These are phyloP conservation scores for Lutraria rhynchaena DNA, from an alignment of 1,140 invertebrate genomes.

Conservation along the genomic window DNA sequence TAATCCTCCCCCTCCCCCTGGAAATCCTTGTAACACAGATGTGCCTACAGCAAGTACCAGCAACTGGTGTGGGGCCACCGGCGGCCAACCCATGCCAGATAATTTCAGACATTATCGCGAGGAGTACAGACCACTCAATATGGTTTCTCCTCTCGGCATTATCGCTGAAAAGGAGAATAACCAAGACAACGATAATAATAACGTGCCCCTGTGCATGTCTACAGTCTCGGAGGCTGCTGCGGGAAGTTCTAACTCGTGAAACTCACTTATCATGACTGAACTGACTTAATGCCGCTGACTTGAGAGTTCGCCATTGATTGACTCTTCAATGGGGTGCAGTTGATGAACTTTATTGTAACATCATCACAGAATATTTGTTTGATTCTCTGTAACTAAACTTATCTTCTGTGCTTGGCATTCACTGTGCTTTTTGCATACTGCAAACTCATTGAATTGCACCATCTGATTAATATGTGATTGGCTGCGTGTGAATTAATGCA, in stretches of 20 bases:
- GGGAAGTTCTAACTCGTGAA: constrained; percentile 38
- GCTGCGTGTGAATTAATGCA: too few relatives aligned
- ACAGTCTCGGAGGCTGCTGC: constrained; percentile 1
- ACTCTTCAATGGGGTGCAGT: too few relatives aligned
- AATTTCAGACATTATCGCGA: constrained; percentile 15
- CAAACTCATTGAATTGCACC: too few relatives aligned
- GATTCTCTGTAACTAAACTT: too few relatives aligned
- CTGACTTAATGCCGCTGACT: constrained; percentile 16
- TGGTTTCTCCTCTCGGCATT: constrained; percentile 18
- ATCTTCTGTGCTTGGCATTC: too few relatives aligned
- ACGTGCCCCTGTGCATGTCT: constrained; percentile 50
- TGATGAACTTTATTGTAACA: too few relatives aligned
- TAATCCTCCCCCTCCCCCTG: not conserved
- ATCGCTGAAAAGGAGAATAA: constrained; percentile 24
- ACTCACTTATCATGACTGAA: constrained; percentile 16
- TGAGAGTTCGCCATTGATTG: too few relatives aligned
- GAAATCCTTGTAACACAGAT: not conserved
- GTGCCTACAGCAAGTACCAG: not conserved
- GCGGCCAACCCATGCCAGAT: not conserved
- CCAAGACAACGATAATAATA: not conserved
- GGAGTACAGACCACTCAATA: not conserved
- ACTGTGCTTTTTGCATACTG: too few relatives aligned
- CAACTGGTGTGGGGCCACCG: not conserved
- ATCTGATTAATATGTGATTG: too few relatives aligned
- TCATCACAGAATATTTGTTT: too few relatives aligned